A percentile compares a stretch with the other conserved stretches of the same genome.
phyloP scores from a whole-genome alignment of 2,113 vertebrate genomes.

The Sinocyclocheilus rhinocerous region DNA sequence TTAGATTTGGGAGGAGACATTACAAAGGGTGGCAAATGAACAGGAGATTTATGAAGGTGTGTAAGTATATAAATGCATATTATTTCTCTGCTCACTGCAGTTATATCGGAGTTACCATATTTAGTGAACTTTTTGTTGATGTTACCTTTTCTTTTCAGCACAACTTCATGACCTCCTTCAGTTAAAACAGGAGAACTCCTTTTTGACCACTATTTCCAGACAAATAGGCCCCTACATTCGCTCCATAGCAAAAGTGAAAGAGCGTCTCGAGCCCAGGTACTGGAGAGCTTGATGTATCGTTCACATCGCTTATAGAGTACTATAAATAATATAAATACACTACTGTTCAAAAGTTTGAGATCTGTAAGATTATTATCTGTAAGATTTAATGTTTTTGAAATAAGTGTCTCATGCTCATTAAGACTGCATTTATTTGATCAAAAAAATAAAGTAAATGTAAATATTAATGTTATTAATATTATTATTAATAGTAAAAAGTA shows the following conservation, averaged over 20 bases:
- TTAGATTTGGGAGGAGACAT: constrained; percentile 85
- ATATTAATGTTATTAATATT: too few relatives aligned
- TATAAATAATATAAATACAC: too few relatives aligned
- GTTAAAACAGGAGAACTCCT: constrained; percentile 82
- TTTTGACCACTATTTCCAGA: constrained; percentile 80
- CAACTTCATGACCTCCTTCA: constrained; percentile 83
- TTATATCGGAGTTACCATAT: background rate
- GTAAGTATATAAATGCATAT: constrained; percentile 51
- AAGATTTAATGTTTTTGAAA: too few relatives aligned
- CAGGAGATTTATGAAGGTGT: constrained; percentile 86
- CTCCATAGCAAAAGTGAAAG: constrained; percentile 86
- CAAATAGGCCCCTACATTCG: constrained; percentile 83
- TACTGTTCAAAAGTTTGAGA: too few relatives aligned
- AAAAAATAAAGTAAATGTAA: too few relatives aligned
- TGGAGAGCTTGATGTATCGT: background rate
- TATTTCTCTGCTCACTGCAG: background rate
- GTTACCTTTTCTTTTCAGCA: constrained; percentile 64
- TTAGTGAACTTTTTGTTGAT: background rate
- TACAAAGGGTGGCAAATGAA: constrained; percentile 82
- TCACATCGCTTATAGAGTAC: background rate
- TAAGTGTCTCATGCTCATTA: too few relatives aligned
- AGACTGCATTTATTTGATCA: too few relatives aligned
- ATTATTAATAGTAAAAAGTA: too few relatives aligned
- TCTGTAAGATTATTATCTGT: too few relatives aligned
- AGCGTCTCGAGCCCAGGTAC: constrained; percentile 83